Percentiles rank a stretch among this genome's conserved stretches.
These are phyloP conservation scores for Neoscelio sp. DNA, from an alignment of 2,888 invertebrate genomes.

Conservation along the genomic window DNA sequence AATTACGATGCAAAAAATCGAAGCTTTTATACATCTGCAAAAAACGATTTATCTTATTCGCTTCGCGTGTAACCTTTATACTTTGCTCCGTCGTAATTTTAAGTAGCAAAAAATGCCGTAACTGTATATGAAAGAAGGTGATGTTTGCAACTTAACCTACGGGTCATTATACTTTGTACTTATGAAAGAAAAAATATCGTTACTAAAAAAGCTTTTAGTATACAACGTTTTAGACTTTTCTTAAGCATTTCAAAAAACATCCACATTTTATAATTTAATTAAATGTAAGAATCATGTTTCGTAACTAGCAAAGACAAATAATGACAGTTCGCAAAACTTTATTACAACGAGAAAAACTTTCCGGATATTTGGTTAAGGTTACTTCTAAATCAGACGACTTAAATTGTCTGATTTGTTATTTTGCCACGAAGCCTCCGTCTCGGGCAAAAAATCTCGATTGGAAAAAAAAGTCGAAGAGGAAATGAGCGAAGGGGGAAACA, in stretches of 20 bases:
- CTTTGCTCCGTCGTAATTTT: constrained; percentile 47
- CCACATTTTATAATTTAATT: too few relatives aligned
- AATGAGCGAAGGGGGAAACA: constrained; percentile 37
- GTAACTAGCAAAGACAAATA: neutral
- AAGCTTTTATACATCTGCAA: constrained; percentile 25
- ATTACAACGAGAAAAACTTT: neutral
- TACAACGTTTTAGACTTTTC: too few relatives aligned
- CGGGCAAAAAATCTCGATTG: constrained; percentile 17
- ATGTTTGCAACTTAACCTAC: constrained; percentile 46
- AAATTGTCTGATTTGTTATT: too few relatives aligned
- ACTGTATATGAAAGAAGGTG: constrained; percentile 53
- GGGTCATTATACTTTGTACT: constrained; percentile 46
- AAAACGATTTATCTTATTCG: constrained; percentile 35
- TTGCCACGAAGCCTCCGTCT: too few relatives aligned
- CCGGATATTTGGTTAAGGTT: constrained; percentile 9
- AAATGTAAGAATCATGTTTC: too few relatives aligned
- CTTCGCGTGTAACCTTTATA: constrained; percentile 61
- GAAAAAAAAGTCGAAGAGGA: constrained; percentile 26
- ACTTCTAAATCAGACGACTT: constrained; percentile 13
- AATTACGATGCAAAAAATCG: constrained; percentile 17
- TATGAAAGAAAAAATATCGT: neutral
- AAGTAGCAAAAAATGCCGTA: constrained; percentile 48
- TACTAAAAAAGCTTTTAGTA: too few relatives aligned
- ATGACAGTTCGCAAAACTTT: neutral
- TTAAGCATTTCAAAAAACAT: too few relatives aligned